Conservation (phyloP, 2,113 vertebrate genomes). For the Echinops telfairi region DNA sequence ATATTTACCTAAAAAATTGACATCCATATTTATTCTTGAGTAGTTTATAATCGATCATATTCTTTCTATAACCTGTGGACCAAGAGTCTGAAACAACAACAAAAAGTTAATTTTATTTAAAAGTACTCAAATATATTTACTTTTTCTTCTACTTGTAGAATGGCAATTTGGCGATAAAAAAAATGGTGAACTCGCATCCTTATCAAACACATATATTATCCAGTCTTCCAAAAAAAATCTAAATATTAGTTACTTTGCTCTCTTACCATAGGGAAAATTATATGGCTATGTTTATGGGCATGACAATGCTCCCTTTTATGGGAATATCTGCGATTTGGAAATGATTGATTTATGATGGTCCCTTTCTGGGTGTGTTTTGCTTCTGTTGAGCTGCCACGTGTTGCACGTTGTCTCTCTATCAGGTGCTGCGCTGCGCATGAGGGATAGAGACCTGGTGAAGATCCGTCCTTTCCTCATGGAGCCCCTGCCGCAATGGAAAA, state of each 20-base stretch:
- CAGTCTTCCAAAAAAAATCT: conserved; percentile 18
- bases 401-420: background rate
- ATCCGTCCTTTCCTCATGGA: conserved; percentile 12
- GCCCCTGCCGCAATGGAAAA: no score
- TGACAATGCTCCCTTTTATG: background rate
- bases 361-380: background rate
- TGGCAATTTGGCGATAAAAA: conserved; percentile 10
- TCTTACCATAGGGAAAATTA: background rate
- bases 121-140: background rate
- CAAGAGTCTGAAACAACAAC: conserved; percentile 25
- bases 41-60: background rate
- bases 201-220: conserved; percentile 29
- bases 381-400: conserved; percentile 20
- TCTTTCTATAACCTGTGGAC: background rate
- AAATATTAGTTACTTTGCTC: background rate
- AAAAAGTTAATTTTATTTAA: conserved; percentile 13
- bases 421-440: background rate
- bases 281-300: background rate
- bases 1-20: conserved; percentile 1
- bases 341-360: background rate
- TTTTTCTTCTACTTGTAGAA: conserved; percentile 25
- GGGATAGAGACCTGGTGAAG: background rate
- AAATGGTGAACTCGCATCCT: background rate
- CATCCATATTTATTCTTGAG: background rate
- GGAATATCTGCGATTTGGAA: conserved; percentile 41